Conservation (phyloP, 2,113 vertebrate genomes). For the Origma solitaria region DNA sequence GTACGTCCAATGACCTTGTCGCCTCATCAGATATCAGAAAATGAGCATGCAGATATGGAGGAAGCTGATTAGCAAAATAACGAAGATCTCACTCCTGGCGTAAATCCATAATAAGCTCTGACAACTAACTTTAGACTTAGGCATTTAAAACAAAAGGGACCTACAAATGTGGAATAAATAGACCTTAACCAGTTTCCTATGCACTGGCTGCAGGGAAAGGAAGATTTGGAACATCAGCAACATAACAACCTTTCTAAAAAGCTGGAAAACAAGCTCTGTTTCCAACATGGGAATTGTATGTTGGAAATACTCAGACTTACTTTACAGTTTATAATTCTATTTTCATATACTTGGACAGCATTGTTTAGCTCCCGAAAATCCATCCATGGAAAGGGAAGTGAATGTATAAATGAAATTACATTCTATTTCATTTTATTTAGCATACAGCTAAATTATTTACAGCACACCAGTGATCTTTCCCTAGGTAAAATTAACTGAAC, state of each 20-base stretch:
- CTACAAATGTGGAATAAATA: constrained; percentile 12
- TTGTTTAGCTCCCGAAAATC: background rate
- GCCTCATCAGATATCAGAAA: constrained; percentile 92
- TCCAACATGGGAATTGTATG: background rate
- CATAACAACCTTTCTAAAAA: background rate
- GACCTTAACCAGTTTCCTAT: background rate
- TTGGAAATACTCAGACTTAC: background rate
- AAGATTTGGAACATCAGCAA: background rate
- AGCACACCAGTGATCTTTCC: background rate
- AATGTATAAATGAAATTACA: background rate
- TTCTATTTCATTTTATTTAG: background rate
- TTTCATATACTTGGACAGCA: background rate
- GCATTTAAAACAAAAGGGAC: constrained; percentile 31
- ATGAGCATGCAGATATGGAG: constrained; percentile 83
- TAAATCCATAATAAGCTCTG: constrained; percentile 60
- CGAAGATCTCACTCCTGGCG: constrained; percentile 68
- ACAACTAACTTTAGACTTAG: constrained; percentile 58
- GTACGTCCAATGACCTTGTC: constrained; percentile 96
- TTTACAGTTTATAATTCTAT: background rate
- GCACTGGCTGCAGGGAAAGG: background rate
- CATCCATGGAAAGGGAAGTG: background rate
- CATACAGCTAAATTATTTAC: background rate
- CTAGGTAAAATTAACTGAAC: background rate
- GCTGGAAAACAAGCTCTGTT: background rate
- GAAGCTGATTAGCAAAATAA: constrained; percentile 77